Percentiles rank a stretch among this genome's conserved stretches.
These are phyloP conservation scores for Phyllotreta cruciferae DNA, from an alignment of 2,888 invertebrate genomes.

Conservation along the genomic window DNA sequence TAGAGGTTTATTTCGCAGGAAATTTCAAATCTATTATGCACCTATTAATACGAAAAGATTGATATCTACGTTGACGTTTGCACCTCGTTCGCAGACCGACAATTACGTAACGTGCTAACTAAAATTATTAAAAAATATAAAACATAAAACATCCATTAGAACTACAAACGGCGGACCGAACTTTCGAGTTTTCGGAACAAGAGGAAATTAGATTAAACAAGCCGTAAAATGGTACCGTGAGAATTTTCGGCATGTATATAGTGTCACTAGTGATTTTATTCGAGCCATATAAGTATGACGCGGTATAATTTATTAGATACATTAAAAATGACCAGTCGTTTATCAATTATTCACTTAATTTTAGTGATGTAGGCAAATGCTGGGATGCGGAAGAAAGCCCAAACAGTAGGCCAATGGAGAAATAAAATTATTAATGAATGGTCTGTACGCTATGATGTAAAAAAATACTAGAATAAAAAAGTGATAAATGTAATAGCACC, in stretches of 20 bases:
- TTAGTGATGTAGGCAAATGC: no score
- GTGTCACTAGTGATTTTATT: conserved; percentile 3
- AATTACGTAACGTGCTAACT: neutral
- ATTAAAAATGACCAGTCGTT: conserved; percentile 3
- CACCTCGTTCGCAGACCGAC: neutral
- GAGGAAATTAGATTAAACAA: conserved; percentile 28
- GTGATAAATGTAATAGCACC: no score
- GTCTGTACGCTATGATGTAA: no score
- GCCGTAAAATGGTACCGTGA: conserved; percentile 24
- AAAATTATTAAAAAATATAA: neutral
- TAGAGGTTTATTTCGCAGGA: neutral
- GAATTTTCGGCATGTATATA: conserved; percentile 18
- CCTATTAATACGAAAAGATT: no score
- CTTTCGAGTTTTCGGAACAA: conserved; percentile 8
- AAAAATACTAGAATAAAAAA: no score
- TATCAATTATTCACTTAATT: neutral
- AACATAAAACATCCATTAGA: conserved; percentile 1
- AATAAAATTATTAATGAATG: no score
- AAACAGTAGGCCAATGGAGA: neutral
- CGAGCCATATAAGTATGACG: neutral
- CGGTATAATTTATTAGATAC: neutral
- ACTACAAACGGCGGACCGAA: neutral
- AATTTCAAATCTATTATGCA: no score
- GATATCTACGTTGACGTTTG: no score
- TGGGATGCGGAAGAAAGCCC: neutral